Conservation (phyloP, 2,797 vertebrate species). For the Otus scops region DNA sequence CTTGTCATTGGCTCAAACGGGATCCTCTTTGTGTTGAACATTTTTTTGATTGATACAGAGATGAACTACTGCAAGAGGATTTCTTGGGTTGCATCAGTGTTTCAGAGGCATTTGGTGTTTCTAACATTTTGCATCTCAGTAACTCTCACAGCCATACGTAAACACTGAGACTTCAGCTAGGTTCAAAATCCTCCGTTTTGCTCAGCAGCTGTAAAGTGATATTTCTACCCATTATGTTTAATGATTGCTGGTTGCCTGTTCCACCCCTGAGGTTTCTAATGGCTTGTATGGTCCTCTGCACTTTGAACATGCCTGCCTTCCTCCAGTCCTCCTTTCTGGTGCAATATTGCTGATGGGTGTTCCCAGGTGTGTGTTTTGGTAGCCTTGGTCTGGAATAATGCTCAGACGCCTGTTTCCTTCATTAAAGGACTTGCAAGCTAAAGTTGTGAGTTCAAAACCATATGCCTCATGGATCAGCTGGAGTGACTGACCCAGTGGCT, state of each 20-base stretch:
- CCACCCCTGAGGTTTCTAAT: neutral
- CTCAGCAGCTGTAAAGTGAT: neutral
- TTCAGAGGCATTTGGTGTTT: neutral
- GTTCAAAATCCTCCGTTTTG: neutral
- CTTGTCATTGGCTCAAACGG: neutral
- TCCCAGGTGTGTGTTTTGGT: neutral
- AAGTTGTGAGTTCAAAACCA: fast-evolving
- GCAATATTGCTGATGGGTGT: neutral
- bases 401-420: neutral
- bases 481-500: neutral
- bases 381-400: neutral
- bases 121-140: neutral
- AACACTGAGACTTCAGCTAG: neutral
- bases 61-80: neutral
- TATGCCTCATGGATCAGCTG: neutral
- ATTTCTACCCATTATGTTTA: neutral
- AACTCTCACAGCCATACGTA: neutral
- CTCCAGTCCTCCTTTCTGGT: neutral
- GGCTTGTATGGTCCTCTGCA: neutral
- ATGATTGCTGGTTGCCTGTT: neutral
- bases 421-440: neutral
- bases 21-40: neutral
- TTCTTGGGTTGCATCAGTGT: neutral
- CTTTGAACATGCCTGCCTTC: neutral
- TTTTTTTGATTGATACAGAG: neutral